Percentiles rank a stretch among this genome's conserved stretches.
Evolutionary conservation across 2,888 invertebrate species (phyloP).

Genomic region (Congeria kusceri): DNA sequence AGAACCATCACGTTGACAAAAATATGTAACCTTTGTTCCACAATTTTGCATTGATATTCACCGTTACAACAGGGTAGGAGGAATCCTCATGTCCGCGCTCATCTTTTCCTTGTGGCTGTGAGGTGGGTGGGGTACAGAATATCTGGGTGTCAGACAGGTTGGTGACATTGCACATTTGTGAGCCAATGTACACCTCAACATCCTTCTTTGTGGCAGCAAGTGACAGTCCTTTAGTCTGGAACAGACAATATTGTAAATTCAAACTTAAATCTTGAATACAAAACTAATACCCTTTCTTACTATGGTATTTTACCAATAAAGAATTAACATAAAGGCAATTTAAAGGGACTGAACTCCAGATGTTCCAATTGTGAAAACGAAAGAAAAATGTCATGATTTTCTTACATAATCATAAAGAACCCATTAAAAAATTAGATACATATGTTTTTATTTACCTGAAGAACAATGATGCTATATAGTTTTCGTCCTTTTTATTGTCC

Average conservation of each 20-base stretch:
- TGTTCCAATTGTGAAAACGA: too few species aligned
- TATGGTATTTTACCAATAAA: too few species aligned
- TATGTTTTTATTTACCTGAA: too few species aligned
- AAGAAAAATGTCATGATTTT: too few species aligned
- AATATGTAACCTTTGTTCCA: too few species aligned
- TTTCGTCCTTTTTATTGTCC: too few species aligned
- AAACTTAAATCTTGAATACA: background rate
- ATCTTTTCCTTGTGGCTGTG: conserved; percentile 89
- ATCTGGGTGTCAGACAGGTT: conserved; percentile 96
- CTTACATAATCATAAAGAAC: too few species aligned
- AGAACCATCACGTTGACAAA: too few species aligned
- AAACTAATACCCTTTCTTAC: background rate
- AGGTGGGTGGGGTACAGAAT: conserved; percentile 96
- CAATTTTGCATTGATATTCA: conserved; percentile 66
- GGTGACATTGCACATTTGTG: conserved; percentile 96
- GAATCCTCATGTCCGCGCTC: conserved; percentile 88
- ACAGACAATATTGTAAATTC: conserved; percentile 4
- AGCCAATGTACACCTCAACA: conserved; percentile 96
- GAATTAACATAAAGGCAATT: too few species aligned
- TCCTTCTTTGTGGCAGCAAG: conserved; percentile 97
- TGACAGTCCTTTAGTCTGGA: conserved; percentile 95
- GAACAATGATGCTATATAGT: too few species aligned
- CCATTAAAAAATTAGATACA: too few species aligned
- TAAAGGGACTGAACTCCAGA: too few species aligned
- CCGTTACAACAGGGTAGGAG: conserved; percentile 95